Evolutionary conservation across 2,797 vertebrate genomes (phyloP), one percentile per base, ranked within the genome.

Genomic region (Pseudomugil gertrudae): DNA sequence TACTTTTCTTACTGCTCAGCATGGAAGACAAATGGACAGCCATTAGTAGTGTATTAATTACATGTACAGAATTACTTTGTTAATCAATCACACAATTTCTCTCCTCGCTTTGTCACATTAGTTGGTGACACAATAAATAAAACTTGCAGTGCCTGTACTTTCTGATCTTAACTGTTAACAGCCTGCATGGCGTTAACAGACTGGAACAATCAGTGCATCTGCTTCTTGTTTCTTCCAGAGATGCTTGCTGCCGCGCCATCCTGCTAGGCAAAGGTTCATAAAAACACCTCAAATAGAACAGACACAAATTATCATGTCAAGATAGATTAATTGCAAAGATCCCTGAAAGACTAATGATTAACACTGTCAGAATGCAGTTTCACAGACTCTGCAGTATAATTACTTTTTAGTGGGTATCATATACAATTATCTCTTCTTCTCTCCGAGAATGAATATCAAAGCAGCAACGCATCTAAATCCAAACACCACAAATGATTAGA

Each of bases 1-100:
- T 84, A 87, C 87, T 89, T 74, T 71, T 78, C 79, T 84, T 63
- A 79, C 79, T 50, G 48, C 5, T 23, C 63, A 61, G 66, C 73
- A 80, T 68, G 71, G 73, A 87, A 92, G 92, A 93, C 86, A 90
- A 91, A 93, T 93, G 90, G 88, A 75, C 72, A 67, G 80, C 86
- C 88, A 90, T 93, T 92, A 89, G 91, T 88, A 86, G 90, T 88
- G 85, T 93, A 94, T 95, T 95, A 95, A 95, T 95, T 94, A 93
- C 93, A 93, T 91, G 89, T 90, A 87, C 85, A 80, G 88, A 88
- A 94, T 92, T 72, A 91, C 91, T 92, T 90, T 90, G 76, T 92
- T 91, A 92, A 93, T 94, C 90, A 93, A 94, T 94, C 93, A 93
- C 83, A 84, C 78, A 47, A 89, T 93, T 87, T 71, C 77, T 69